Conservation (phyloP, 2,797 vertebrate genomes). For the Dryobates pubescens region DNA sequence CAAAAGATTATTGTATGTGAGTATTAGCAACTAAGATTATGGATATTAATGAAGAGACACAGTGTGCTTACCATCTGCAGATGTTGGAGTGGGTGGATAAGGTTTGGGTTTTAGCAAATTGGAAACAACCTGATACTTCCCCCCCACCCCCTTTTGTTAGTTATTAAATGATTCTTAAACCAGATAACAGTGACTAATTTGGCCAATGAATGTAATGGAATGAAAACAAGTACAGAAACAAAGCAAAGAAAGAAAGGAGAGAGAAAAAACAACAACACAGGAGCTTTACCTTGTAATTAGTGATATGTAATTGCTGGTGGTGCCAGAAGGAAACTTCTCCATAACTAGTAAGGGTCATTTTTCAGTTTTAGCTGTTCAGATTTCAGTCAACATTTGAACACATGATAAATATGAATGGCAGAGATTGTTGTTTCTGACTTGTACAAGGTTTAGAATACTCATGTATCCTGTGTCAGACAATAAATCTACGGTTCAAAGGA, state of each 20-base stretch:
- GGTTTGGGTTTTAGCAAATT: conserved; percentile 29
- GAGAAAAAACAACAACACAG: background rate
- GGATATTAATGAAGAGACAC: conserved; percentile 17
- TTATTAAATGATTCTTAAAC: conserved; percentile 28
- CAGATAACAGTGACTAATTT: conserved; percentile 24
- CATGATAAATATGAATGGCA: background rate
- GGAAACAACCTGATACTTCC: background rate
- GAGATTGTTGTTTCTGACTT: background rate
- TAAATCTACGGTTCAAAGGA: background rate
- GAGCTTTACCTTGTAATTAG: background rate
- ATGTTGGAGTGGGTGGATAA: conserved; percentile 40
- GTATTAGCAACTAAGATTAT: conserved; percentile 4
- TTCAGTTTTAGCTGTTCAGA: background rate
- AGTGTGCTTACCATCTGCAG: conserved; percentile 21
- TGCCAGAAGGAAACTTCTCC: background rate
- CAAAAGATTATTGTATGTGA: background rate
- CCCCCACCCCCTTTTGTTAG: background rate
- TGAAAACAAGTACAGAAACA: conserved; percentile 30
- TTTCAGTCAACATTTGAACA: conserved; percentile 12
- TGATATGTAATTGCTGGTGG: background rate
- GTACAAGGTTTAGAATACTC: background rate
- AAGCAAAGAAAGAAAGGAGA: background rate
- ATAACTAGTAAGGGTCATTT: background rate
- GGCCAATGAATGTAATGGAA: background rate
- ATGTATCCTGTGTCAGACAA: background rate